Evolutionary conservation across 2,888 invertebrate genomes (phyloP).

Genomic region (Thereva nobilitata): DNA sequence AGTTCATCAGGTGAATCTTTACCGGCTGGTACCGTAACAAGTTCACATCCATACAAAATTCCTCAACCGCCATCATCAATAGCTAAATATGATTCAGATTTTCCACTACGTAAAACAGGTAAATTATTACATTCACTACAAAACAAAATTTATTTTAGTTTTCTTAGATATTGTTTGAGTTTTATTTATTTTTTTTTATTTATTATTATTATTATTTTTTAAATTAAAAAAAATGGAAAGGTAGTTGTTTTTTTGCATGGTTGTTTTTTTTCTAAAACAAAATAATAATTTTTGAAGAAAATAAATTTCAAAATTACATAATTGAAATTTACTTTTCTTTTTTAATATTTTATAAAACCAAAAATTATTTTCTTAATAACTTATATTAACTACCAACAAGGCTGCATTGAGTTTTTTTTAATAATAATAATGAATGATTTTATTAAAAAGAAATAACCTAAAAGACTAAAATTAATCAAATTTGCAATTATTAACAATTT

Average conservation of each 20-base stretch:
- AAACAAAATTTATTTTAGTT: background rate
- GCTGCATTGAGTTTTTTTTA: too few species aligned
- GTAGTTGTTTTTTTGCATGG: conserved; percentile 23
- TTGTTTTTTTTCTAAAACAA: background rate
- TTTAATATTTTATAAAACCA: too few species aligned
- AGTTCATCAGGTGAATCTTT: conserved; percentile 69
- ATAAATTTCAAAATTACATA: too few species aligned
- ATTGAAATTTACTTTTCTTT: too few species aligned
- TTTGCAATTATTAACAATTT: too few species aligned
- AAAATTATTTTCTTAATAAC: too few species aligned
- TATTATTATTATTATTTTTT: background rate
- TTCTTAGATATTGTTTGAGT: background rate
- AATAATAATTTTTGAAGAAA: background rate
- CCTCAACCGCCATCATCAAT: conserved; percentile 63
- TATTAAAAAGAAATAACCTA: too few species aligned
- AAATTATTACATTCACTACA: conserved; percentile 47
- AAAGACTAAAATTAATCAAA: too few species aligned
- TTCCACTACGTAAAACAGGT: conserved; percentile 95
- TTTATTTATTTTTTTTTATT: background rate
- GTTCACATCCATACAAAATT: conserved; percentile 72
- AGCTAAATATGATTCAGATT: conserved; percentile 68
- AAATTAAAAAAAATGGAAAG: background rate
- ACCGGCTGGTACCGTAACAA: conserved; percentile 64
- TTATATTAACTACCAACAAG: too few species aligned
- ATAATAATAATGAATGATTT: too few species aligned